A percentile compares a stretch with the other conserved stretches of the same genome.
Conservation (phyloP, 2,888 invertebrate genomes). For the Alloscopus bannaensis region DNA sequence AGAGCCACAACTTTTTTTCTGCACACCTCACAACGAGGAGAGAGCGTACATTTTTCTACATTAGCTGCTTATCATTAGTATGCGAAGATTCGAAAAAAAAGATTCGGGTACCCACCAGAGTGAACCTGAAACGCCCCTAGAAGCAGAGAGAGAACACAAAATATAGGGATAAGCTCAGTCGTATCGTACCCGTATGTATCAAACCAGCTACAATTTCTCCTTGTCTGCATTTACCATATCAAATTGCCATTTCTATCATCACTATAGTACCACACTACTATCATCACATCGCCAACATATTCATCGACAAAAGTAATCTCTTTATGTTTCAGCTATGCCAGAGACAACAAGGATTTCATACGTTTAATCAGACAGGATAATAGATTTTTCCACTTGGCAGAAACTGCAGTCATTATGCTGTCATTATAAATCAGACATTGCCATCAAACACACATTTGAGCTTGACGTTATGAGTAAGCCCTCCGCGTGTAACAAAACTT, state of each 20-base stretch:
- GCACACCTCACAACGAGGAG: constrained; percentile 8
- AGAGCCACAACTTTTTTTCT: constrained; percentile 6
- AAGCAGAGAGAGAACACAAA: constrained; percentile 2
- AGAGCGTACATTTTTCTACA: constrained; percentile 26
- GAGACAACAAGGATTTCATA: constrained; percentile 52
- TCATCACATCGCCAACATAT: constrained; percentile 55
- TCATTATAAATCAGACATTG: constrained; percentile 72
- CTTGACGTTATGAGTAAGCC: constrained; percentile 50
- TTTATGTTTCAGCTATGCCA: constrained; percentile 11
- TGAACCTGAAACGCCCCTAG: constrained; percentile 38
- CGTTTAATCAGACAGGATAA: constrained; percentile 72
- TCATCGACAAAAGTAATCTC: constrained; percentile 62
- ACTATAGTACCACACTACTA: too few relatives aligned
- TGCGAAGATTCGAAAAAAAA: background rate
- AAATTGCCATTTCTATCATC: constrained; percentile 55
- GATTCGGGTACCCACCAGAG: constrained; percentile 16
- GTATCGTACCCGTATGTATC: background rate
- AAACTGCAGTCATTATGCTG: constrained; percentile 72
- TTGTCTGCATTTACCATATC: constrained; percentile 29
- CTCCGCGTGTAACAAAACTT: background rate
- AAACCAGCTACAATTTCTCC: constrained; percentile 3
- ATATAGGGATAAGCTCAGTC: background rate
- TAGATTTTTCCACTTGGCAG: constrained; percentile 71
- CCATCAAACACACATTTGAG: constrained; percentile 65
- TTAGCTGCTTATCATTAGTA: constrained; percentile 36